phyloP scores from a whole-genome alignment of 2,113 vertebrate species.

The Sinosuthora webbiana region DNA sequence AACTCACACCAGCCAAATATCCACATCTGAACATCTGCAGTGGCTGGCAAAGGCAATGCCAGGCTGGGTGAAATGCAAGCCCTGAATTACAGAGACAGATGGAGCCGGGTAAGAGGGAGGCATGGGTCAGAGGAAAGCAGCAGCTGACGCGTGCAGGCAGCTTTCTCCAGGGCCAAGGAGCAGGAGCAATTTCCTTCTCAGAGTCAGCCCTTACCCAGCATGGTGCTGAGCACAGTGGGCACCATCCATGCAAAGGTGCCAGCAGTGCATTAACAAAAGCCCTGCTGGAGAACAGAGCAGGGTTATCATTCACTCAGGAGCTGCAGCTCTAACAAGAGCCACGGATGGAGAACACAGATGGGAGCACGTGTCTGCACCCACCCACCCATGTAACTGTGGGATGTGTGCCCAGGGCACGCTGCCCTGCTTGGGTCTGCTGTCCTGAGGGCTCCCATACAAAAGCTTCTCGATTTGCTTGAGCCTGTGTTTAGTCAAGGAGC shows the following conservation, averaged over 20 bases:
- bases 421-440: neutral
- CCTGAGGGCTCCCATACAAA: neutral
- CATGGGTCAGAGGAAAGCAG: neutral
- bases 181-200: neutral
- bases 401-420: neutral
- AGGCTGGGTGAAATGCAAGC: neutral
- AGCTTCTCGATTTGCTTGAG: neutral
- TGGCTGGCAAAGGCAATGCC: neutral
- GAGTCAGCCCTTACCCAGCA: neutral
- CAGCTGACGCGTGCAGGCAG: neutral
- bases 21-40: neutral
- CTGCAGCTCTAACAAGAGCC: neutral
- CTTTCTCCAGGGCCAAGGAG: neutral
- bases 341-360: neutral
- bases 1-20: neutral
- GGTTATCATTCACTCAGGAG: neutral
- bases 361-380: neutral
- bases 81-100: neutral
- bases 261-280: neutral
- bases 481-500: neutral
- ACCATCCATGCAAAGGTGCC: accelerated
- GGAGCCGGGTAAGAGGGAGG: neutral
- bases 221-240: neutral
- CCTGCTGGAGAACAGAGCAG: neutral
- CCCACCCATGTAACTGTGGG: neutral